Conservation (phyloP, 2,113 vertebrate species). For the Gymnorhina tibicen region DNA sequence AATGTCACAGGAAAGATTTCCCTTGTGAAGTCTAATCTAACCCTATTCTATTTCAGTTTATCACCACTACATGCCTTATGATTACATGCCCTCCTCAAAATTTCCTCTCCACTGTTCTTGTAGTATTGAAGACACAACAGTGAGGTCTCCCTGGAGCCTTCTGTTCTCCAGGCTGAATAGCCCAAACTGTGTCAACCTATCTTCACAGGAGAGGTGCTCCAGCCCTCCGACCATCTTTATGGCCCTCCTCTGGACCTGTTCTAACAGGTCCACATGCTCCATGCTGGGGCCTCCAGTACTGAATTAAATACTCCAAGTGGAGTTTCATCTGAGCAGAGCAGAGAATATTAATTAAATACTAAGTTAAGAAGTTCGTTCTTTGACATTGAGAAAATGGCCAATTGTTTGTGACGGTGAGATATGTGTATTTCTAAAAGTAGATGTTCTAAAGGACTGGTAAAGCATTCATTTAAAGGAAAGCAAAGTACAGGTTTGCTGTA, state of each 20-base stretch:
- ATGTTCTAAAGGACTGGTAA: not conserved
- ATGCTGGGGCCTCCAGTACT: not conserved
- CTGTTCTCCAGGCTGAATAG: not conserved
- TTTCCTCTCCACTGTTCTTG: not conserved
- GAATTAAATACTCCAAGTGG: not conserved
- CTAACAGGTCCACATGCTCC: not conserved
- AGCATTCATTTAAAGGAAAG: not conserved
- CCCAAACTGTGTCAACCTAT: fast-evolving
- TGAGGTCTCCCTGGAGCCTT: not conserved
- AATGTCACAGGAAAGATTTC: not conserved
- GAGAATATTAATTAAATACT: not conserved
- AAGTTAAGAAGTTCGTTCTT: not conserved
- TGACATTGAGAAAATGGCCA: not conserved
- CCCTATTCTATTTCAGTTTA: not conserved
- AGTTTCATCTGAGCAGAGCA: not conserved
- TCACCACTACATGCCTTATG: fast-evolving
- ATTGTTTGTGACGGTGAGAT: not conserved
- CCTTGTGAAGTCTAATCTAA: not conserved
- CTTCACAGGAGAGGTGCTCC: not conserved
- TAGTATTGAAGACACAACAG: not conserved
- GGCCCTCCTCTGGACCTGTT: not conserved
- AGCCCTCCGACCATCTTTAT: not conserved
- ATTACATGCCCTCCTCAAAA: not conserved
- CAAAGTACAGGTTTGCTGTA: not conserved
- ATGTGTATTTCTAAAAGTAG: not conserved